Base-by-base conservation (phyloP, 2,113 vertebrate species). In the Paralichthys olivaceus region DNA sequence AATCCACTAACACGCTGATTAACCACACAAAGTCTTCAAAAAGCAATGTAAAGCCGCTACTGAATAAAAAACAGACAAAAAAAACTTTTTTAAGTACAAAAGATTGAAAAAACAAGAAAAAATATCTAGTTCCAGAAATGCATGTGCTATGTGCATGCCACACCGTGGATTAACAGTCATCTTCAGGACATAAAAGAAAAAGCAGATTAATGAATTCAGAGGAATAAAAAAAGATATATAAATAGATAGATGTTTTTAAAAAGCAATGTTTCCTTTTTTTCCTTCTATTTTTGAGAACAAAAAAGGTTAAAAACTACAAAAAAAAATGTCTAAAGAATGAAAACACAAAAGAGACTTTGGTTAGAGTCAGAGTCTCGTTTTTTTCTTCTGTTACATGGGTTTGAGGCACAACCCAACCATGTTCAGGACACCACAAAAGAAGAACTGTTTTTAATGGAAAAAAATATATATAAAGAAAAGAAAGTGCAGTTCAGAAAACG, bases 231-330 rank as follows among this genome's bases (percentile, higher is more conserved):
- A 86, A 87, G 79, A 92, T 85, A 92, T 89, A 90, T 89, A 87
- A 84, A 93, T 93, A 93, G 88, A 93, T 94, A 91, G 91, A 93
- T 94, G 93, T 95, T 95, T 94, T 94, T 94, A 93, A 93, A 91
- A 92, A 90, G 89, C 92, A 92, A 92, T 79, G 86, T 94, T 93
- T 95, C 93, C 84, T 94, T 94, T 94, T 93, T 94, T 94, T 95
- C 90, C 95, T 96, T 96, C 95, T 96, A 96, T 94, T 96, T 96
- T 96, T 93, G 96, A 96, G 93, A 96, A 94, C 95, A 95, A 95
- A 95, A 92, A 91, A 87, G 47, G 69, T 72, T 77, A 80, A 90
- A 91, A 88, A 91, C 26, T 34, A 53, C 57, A 68, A 88, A 90
- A 85, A 94, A 93, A 93, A 93, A 87, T 74, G 60, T 84, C 80